Percentiles rank a stretch among this genome's conserved stretches.
These are phyloP conservation scores for Spea bombifrons DNA, from an alignment of 2,113 vertebrate genomes.

Conservation along the genomic window DNA sequence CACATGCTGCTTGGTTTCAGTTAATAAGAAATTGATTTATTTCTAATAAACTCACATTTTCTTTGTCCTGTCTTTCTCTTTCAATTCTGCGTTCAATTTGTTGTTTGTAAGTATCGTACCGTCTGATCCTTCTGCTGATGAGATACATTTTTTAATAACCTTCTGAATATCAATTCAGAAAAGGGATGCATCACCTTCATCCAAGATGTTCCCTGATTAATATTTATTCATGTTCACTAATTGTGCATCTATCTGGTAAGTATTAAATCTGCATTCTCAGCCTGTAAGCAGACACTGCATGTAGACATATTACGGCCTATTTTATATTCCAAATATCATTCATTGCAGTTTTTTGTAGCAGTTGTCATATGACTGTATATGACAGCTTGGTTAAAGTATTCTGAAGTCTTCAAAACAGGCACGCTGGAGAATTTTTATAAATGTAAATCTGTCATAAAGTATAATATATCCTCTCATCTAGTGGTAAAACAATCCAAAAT, in stretches of 20 bases:
- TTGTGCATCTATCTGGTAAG: slow-evolving; percentile 33
- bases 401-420: neutral
- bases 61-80: slow-evolving; percentile 28
- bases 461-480: neutral
- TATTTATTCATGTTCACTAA: slow-evolving; percentile 28
- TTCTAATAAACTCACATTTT: slow-evolving; percentile 41
- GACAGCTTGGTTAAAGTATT: neutral
- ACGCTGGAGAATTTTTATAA: neutral
- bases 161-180: slow-evolving; percentile 16
- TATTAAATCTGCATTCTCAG: slow-evolving; percentile 16
- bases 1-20: slow-evolving; percentile 24
- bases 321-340: neutral
- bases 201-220: slow-evolving; percentile 25
- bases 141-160: slow-evolving; percentile 16
- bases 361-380: neutral
- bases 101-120: slow-evolving; percentile 13
- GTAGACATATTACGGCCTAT: neutral
- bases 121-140: slow-evolving; percentile 21
- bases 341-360: no score
- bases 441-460: neutral
- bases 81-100: slow-evolving; percentile 42
- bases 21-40: slow-evolving; percentile 49
- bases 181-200: neutral
- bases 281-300: neutral
- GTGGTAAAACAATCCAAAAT: neutral